Base-by-base conservation (phyloP, 1,140 invertebrate genomes). In the Bombyx mandarina region DNA sequence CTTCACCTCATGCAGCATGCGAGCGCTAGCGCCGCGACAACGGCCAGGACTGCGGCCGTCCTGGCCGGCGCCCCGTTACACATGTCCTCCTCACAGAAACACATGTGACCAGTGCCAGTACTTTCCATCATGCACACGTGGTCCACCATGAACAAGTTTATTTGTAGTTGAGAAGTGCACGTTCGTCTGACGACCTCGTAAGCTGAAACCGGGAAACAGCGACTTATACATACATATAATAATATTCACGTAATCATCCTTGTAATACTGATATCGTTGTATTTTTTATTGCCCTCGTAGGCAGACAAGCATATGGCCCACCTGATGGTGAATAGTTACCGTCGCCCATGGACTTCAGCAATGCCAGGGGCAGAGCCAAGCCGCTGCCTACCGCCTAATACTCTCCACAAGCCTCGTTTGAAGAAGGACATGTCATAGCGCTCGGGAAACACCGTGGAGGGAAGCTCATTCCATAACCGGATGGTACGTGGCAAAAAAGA, bases 121-220 rank as follows among this genome's bases (percentile, higher is more conserved):
- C 95, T 96, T 94, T 97, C 96, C 92, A 95, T 94, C 96, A 98
- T 97, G 92, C 96, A 98, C 88, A 98, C 96, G 90, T 98, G 96
- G 91, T 98, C 96, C 82, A 98, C 96, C 95, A 98, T 97, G 91
- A 98, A 98, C 77, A 97, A 91, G 88, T 98, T 98, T 90, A 98
- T 98, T 86, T 97, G 94, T 57, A 98, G 90, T 72, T 97, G 94
- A 61, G 95, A 94, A 45, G 96, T 97, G 88, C 96, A 98, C 53
- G 95, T 97, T 72, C 96, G 91, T 63, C 95, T 90, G 58, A 97
- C 93, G 70, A 94, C 95, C 84, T 96, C 94, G 88, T 95, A 96
- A 54, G 92, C 95, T 97, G 91, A 45, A 92, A 92, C 70, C 8
- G 45, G 51, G 45, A 60, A 52, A 7, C 47, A 12, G 10, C 7